A percentile compares a stretch with the other conserved stretches of the same genome.
Evolutionary conservation across 2,888 invertebrate species (phyloP).

Genomic region (Lasioglossum vierecki): DNA sequence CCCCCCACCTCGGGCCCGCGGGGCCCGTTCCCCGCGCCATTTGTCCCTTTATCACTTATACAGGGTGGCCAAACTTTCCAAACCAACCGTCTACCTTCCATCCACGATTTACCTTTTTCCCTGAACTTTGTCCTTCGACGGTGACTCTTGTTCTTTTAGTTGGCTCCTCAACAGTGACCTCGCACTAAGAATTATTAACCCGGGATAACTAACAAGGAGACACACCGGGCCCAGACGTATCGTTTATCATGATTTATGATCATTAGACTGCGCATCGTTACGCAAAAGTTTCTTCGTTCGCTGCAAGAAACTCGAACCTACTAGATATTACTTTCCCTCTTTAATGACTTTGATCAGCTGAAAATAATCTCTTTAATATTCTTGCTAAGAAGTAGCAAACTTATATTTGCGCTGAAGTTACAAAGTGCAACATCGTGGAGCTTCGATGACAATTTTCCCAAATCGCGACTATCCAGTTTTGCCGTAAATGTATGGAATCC

Average conservation of each 20-base stretch:
- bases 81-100: not conserved
- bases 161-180: not conserved
- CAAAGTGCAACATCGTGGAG: too few species aligned
- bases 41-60: conserved; percentile 45
- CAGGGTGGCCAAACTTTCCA: conserved; percentile 1
- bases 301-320: not conserved
- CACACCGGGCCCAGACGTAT: not conserved
- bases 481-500: not conserved
- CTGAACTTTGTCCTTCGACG: not conserved
- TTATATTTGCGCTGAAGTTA: too few species aligned
- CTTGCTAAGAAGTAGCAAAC: not conserved
- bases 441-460: too few species aligned
- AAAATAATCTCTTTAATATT: not conserved
- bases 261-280: not conserved
- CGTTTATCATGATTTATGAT: not conserved
- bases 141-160: not conserved
- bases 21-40: conserved; percentile 9
- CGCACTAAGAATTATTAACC: not conserved
- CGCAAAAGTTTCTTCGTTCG: not conserved
- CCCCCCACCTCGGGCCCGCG: not conserved
- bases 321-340: not conserved
- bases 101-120: not conserved
- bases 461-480: not conserved
- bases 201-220: not conserved
- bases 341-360: not conserved